Base-by-base conservation (phyloP, 2,888 invertebrate species). In the Pristionchus fissidentatus region DNA sequence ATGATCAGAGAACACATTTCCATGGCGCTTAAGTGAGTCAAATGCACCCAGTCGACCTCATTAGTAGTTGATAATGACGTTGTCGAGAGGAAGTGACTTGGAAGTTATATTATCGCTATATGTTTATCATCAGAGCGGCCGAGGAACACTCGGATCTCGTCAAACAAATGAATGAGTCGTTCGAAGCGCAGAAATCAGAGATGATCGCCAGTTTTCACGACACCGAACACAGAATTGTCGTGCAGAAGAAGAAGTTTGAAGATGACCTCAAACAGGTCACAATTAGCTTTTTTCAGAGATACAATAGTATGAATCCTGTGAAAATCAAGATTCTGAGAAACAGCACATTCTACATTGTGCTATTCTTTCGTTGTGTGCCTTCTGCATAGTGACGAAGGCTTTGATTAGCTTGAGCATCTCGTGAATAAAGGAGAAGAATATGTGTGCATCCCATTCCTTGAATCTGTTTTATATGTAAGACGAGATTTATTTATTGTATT, bases 1-100 rank as follows among this genome's bases (percentile, higher is more conserved):
- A 79, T 79, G 79, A 79, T 79, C 29, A 19, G 79, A 10, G 79
- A 79, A 57, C 79, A 79, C 29, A 79, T 79, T 5, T 57, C 55
- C 55, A 41, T 46, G 38, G 57, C 55, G 3, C 26, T 79, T 1
- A 70, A 70, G 70, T 70, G 10, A 70, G 43, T 38, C 15, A 32
- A 15, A 15, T n/a, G 32, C 19, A 35, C 22, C n/a, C 3, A 15
- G 32, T 8, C 29, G 32, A 29, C 32, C 22, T 13, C 29, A 60
- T 60, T 19, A n/a, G n/a, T n/a, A n/a, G n/a, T n/a, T n/a, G n/a
- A 10, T n/a, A n/a, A 19, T 49, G 52, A 49, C 10, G 52, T 19
- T 19, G 52, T 15, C 19, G 19, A 49, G 52, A 10, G 19, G 13
- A 49, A 49, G 52, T 19, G 52, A 15, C 13, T 15, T 10, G 52